These are phyloP conservation scores for Ascidia mentula DNA, from an alignment of 23 tunicate species.

Conservation along the genomic window DNA sequence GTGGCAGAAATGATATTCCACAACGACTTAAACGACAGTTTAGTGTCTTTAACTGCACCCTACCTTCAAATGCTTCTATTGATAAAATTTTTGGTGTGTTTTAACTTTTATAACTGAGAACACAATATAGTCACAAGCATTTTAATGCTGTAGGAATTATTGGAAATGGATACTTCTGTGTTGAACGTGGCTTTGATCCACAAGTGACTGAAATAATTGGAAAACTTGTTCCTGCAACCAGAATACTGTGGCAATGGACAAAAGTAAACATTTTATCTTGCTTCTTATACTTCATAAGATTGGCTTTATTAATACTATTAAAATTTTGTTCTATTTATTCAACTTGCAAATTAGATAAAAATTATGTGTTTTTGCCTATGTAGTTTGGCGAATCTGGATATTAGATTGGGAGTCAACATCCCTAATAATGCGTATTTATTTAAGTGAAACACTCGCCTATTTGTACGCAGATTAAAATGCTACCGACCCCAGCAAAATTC, in stretches of 20 bases:
- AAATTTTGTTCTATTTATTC: no score
- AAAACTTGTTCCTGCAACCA: conserved; percentile 84
- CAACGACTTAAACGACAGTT: conserved; percentile 96
- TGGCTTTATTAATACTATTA: no score
- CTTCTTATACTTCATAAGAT: no score
- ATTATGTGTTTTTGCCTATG: no score
- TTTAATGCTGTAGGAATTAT: conserved; percentile 52
- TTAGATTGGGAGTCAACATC: no score
- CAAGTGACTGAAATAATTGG: conserved; percentile 53
- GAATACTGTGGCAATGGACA: conserved; percentile 94
- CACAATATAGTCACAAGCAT: neutral
- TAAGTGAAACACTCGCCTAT: neutral
- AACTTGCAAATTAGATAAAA: no score
- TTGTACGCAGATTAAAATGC: conserved; percentile 72
- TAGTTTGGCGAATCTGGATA: no score
- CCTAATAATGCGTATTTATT: no score
- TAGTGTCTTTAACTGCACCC: conserved; percentile 97
- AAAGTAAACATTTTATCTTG: no score
- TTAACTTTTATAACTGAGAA: neutral
- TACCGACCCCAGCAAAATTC: conserved; percentile 98
- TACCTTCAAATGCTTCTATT: conserved; percentile 97
- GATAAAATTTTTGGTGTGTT: conserved; percentile 92
- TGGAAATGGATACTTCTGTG: conserved; percentile 90
- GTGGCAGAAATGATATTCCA: conserved; percentile 98
- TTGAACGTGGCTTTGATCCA: conserved; percentile 66